These are phyloP conservation scores for Fistularia commersonii DNA, from an alignment of 2,797 vertebrate species.

Conservation along the genomic window DNA sequence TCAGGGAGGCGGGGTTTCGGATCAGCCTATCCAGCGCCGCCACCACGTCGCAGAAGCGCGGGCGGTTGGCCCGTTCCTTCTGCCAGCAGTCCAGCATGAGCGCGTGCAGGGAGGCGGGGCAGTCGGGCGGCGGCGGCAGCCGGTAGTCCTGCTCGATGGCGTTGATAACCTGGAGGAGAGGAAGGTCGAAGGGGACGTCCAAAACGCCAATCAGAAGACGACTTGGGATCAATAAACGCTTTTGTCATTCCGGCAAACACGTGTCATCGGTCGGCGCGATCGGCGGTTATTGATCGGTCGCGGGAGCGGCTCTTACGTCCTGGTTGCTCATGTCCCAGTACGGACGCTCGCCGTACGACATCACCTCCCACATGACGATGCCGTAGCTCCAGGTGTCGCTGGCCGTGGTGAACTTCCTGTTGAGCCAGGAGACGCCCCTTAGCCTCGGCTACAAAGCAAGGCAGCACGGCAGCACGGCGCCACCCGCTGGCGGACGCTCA, in stretches of 20 bases:
- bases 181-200: neutral
- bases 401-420: constrained; percentile 81
- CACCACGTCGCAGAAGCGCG: constrained; percentile 75
- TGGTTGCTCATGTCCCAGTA: constrained; percentile 87
- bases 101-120: constrained; percentile 86
- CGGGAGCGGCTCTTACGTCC: constrained; percentile 66
- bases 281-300: too few relatives aligned
- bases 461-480: too few relatives aligned
- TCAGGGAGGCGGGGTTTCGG: constrained; percentile 84
- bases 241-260: too few relatives aligned
- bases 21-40: constrained; percentile 84
- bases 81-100: constrained; percentile 98
- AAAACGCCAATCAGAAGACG: too few relatives aligned
- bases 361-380: constrained; percentile 87
- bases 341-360: constrained; percentile 83
- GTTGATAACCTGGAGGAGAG: constrained; percentile 56
- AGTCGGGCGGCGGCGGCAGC: constrained; percentile 89
- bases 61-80: constrained; percentile 83
- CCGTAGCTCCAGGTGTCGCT: constrained; percentile 86
- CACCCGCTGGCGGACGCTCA: constrained; percentile 1
- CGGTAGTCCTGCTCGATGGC: constrained; percentile 94
- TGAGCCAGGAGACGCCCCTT: too few relatives aligned
- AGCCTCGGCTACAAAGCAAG: too few relatives aligned
- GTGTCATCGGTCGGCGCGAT: too few relatives aligned
- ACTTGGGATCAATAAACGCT: too few relatives aligned